Percentiles rank a stretch among this genome's conserved stretches.
phyloP scores from a whole-genome alignment of 2,888 invertebrate species.

The Microctonus aethiopoides region DNA sequence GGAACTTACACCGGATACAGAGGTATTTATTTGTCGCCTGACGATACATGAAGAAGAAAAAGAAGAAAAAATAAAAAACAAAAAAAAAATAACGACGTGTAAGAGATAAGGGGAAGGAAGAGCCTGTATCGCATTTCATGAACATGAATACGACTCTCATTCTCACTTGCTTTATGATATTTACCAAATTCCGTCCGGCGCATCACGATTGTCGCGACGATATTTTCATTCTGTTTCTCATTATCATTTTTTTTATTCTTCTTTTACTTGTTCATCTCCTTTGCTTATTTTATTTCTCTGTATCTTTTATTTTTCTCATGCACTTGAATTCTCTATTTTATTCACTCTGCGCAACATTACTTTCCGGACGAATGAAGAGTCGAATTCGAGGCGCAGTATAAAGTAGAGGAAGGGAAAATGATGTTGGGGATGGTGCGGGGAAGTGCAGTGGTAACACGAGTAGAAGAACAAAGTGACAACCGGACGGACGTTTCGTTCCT shows the following conservation, averaged over 20 bases:
- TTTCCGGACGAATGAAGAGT: slow-evolving; percentile 26
- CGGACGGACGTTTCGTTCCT: slow-evolving; percentile 40
- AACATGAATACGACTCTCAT: slow-evolving; percentile 38
- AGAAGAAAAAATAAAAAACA: slow-evolving; percentile 38
- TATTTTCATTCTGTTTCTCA: too few species aligned
- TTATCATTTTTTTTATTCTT: slow-evolving; percentile 9
- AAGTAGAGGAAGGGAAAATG: slow-evolving; percentile 1
- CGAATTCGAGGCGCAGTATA: slow-evolving; percentile 28
- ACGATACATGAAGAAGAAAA: slow-evolving; percentile 34
- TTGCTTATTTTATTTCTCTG: neutral
- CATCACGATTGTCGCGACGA: slow-evolving; percentile 28
- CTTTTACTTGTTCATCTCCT: neutral
- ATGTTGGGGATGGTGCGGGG: neutral
- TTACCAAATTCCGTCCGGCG: slow-evolving; percentile 40
- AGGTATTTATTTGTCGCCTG: slow-evolving; percentile 58
- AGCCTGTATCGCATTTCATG: slow-evolving; percentile 54
- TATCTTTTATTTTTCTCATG: neutral
- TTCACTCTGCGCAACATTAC: slow-evolving; percentile 14
- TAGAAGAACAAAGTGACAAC: slow-evolving; percentile 41
- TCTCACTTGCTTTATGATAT: slow-evolving; percentile 43
- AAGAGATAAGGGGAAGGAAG: slow-evolving; percentile 38
- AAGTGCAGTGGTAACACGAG: slow-evolving; percentile 24
- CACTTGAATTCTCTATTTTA: neutral
- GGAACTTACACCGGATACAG: slow-evolving; percentile 52
- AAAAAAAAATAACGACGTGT: slow-evolving; percentile 35